Base-by-base conservation (phyloP, 2,113 vertebrate genomes). In the Candoia aspera region DNA sequence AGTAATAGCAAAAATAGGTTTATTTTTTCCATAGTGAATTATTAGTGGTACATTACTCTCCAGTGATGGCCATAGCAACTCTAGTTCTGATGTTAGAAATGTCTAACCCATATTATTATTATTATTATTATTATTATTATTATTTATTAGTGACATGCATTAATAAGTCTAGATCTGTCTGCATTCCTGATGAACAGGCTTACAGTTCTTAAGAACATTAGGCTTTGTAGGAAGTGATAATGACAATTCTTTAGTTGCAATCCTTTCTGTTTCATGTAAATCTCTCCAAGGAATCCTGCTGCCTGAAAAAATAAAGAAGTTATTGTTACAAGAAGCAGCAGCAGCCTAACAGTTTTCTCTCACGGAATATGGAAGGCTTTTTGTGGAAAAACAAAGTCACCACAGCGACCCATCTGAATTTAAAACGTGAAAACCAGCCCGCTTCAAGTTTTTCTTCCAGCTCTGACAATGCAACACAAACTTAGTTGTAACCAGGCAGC, bases 401-500 rank as follows among this genome's bases (percentile, higher is more conserved):
- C 93, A 93, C 89, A 94, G 94, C 94, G 95, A 94, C 94, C 88
- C 88, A 95, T 93, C 91, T 92, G 64, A 83, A 91, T 94, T 89
- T 46, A 90, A 94, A 93, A 93, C 91, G 95, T 96, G 94, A 94
- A 91, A 89, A 94, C 95, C 92, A 96, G 90, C 94, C 93, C 92
- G 94, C 94, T 94, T 95, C 95, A 93, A 95, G 92, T 93, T 94
- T 96, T 95, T 92, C 89, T 94, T 94, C 95, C 94, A 96, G 94
- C 89, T 94, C 95, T 95, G 92, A 96, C 93, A 95, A 92, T 94
- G 93, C 92, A 96, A 94, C 94, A 95, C 94, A 95, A 96, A 94
- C 90, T 93, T 95, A 90, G 94, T 73, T 95, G 95, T 95, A 93
- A 92, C 0, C 62, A 93, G 95, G 94, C 95, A 96, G 96, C 94